Conservation (phyloP, 2,113 vertebrate genomes). For the Typhlomys cinereus region DNA sequence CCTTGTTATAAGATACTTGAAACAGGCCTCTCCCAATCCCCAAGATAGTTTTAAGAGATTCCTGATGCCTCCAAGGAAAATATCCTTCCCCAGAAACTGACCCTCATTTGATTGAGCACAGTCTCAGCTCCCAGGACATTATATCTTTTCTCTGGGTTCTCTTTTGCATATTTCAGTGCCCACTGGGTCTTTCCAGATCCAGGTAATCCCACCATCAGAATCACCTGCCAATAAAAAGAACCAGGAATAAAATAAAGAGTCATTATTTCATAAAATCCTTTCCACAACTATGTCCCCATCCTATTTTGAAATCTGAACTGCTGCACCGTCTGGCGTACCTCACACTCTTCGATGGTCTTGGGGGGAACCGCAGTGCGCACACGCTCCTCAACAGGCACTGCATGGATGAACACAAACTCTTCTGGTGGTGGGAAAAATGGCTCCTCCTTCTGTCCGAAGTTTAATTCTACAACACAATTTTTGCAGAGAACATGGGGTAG, state of each 20-base stretch:
- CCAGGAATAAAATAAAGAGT: background rate
- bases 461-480: constrained; percentile 87
- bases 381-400: constrained; percentile 81
- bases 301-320: no score
- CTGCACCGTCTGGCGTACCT: constrained; percentile 81
- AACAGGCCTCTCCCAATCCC: background rate
- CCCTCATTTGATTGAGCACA: constrained; percentile 90
- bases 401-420: constrained; percentile 84
- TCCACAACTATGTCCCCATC: background rate
- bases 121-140: constrained; percentile 88
- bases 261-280: background rate
- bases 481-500: constrained; percentile 92
- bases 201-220: constrained; percentile 93
- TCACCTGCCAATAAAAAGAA: constrained; percentile 82
- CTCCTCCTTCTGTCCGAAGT: constrained; percentile 86
- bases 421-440: constrained; percentile 86
- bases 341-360: constrained; percentile 85
- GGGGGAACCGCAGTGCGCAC: constrained; percentile 80
- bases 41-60: background rate
- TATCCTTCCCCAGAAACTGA: constrained; percentile 74
- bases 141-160: constrained; percentile 90
- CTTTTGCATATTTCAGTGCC: constrained; percentile 86
- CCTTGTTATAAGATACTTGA: background rate
- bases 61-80: background rate
- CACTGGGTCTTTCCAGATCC: constrained; percentile 93